These are phyloP conservation scores for Liasis olivaceus DNA, from an alignment of 2,797 vertebrate species.

Conservation along the genomic window DNA sequence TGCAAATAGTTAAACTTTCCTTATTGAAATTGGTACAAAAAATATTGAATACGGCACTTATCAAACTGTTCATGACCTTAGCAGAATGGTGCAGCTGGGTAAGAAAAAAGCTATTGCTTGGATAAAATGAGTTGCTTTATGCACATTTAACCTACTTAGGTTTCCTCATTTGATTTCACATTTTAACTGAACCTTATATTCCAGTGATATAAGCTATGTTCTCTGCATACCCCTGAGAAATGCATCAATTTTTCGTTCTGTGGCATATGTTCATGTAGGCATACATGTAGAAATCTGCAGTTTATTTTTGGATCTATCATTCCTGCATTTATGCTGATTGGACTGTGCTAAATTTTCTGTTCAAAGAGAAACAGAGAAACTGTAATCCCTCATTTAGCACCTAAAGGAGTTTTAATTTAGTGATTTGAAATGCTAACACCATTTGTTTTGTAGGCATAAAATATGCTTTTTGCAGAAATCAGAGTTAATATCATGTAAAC, in stretches of 20 bases:
- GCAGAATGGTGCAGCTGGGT: not conserved
- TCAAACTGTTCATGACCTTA: not conserved
- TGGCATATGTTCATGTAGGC: not conserved
- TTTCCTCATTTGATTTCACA: not conserved
- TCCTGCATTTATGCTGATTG: not conserved
- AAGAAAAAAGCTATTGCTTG: not conserved
- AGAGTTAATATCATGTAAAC: not conserved
- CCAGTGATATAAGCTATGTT: not conserved
- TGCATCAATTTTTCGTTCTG: not conserved
- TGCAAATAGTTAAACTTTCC: not conserved
- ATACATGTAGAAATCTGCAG: not conserved
- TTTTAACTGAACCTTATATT: not conserved
- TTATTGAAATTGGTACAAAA: not conserved
- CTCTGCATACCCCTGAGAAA: not conserved
- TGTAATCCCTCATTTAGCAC: not conserved
- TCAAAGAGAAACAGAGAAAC: not conserved
- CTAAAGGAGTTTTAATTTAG: not conserved
- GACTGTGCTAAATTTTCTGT: not conserved
- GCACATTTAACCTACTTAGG: not conserved
- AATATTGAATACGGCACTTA: not conserved
- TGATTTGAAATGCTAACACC: not conserved
- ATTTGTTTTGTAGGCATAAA: accelerated
- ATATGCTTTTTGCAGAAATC: not conserved
- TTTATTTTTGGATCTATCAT: not conserved
- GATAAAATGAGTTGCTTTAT: not conserved